These are phyloP conservation scores for Idaea straminata DNA, from an alignment of 2,888 invertebrate species.

Conservation along the genomic window DNA sequence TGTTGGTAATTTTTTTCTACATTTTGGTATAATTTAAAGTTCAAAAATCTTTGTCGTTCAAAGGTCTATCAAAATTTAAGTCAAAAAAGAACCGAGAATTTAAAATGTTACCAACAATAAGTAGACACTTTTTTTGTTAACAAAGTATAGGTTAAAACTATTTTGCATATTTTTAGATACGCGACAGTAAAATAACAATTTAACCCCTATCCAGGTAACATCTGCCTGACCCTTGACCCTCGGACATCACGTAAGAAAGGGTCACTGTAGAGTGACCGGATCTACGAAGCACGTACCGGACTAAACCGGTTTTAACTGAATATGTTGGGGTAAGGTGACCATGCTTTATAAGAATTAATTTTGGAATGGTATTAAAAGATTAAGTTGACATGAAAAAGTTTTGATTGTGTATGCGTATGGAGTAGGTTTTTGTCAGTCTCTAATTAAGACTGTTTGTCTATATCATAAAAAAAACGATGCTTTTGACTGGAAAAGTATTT, in stretches of 20 bases:
- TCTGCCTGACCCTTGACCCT: constrained; percentile 61
- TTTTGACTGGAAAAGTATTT: too few species aligned
- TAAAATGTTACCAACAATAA: background rate
- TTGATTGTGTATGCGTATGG: too few species aligned
- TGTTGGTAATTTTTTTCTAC: too few species aligned
- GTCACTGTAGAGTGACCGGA: constrained; percentile 67
- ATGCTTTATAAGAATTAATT: constrained; percentile 21
- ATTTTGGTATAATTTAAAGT: too few species aligned
- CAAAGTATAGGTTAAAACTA: background rate
- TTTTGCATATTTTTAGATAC: constrained; percentile 1
- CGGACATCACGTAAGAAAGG: constrained; percentile 61
- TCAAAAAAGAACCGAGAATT: too few species aligned
- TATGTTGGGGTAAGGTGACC: constrained; percentile 22
- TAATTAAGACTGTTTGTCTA: too few species aligned
- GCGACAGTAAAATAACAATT: background rate
- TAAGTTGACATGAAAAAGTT: background rate
- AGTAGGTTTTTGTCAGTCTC: too few species aligned
- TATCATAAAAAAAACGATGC: too few species aligned
- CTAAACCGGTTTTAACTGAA: constrained; percentile 43
- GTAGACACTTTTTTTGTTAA: background rate
- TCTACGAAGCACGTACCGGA: constrained; percentile 48
- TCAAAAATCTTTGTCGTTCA: too few species aligned
- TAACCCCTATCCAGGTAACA: constrained; percentile 32
- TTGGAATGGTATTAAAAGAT: constrained; percentile 5
- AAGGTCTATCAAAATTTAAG: too few species aligned